Percentiles rank a stretch among this genome's conserved stretches.
These are phyloP conservation scores for Octonoba sinensis DNA, from an alignment of 2,888 invertebrate genomes.

Conservation along the genomic window DNA sequence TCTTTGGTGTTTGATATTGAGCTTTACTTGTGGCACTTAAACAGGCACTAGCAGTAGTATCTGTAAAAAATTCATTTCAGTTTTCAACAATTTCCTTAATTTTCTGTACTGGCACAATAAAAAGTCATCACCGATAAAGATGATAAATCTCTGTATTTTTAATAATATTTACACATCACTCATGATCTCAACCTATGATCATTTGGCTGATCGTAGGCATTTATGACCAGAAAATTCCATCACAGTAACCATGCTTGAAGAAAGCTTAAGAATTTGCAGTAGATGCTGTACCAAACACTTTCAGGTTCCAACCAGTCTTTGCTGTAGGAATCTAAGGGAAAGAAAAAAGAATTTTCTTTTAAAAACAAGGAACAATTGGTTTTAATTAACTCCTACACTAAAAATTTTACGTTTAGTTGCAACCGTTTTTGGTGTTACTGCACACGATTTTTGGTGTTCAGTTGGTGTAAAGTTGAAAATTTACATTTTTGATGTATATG, in stretches of 20 bases:
- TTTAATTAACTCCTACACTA: too few species aligned
- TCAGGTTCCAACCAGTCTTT: conserved; percentile 50
- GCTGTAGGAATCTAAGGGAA: conserved; percentile 43
- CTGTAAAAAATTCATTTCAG: conserved; percentile 37
- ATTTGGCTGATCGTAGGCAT: conserved; percentile 58
- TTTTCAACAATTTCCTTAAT: conserved; percentile 44
- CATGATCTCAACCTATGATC: conserved; percentile 44
- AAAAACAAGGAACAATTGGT: too few species aligned
- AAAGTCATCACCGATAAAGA: conserved; percentile 57
- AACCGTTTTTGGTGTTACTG: too few species aligned
- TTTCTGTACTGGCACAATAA: conserved; percentile 61
- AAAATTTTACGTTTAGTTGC: too few species aligned
- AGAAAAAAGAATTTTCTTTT: neutral
- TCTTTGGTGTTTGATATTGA: conserved; percentile 64
- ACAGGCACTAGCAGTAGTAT: conserved; percentile 61
- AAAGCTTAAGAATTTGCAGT: conserved; percentile 45
- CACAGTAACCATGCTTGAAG: conserved; percentile 5
- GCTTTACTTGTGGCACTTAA: conserved; percentile 60
- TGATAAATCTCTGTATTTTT: conserved; percentile 53
- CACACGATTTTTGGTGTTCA: too few species aligned
- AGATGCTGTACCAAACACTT: conserved; percentile 57
- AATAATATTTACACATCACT: conserved; percentile 56
- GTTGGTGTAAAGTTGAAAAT: too few species aligned
- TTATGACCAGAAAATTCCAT: conserved; percentile 30
- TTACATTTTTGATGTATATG: too few species aligned